Base-by-base conservation (phyloP, 2,888 invertebrate species). In the Eurois occulta region DNA sequence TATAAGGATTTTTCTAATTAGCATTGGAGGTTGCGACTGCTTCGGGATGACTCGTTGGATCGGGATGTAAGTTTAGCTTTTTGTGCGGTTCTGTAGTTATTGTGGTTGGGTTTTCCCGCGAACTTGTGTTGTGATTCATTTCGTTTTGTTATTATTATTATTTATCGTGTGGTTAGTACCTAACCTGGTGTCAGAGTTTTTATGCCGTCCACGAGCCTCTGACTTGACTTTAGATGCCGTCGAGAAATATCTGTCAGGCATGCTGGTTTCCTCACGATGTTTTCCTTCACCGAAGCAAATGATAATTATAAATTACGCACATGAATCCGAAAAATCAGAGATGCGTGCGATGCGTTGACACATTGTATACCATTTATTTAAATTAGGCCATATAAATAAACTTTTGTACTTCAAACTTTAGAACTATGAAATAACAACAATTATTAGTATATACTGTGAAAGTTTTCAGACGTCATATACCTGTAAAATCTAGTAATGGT, bases 1-100 rank as follows among this genome's bases (percentile, higher is more conserved):
- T 94, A 93, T 89, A 86, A 87, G 90, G 92, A 92, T 94, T 95
- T 95, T 95, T 95, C 88, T 95, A 94, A 95, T 95, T 95, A 94
- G 92, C 87, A 86, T 86, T 83, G 75, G 68, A 41, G 38, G 73
- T 60, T 75, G 72, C 66, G 71, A 79, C 68, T 77, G 68, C 60
- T 80, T 65, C 41, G 75, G 70, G 64, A 75, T 77, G 76, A 74
- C 78, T 84, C 66, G 71, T 74, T 79, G 65, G 52, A 77, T 80
- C 58, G 18, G 46, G 41, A 41, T 66, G 52, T 43, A 32, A 67
- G 69, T 74, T 80, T 46, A 64, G 48, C 13, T 72, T 62, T 71
- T 68, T 55, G 43, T 28, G 58, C 32, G 69, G 74, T 77, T 84
- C 80, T 72, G 66, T 78, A 70, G 11, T 58, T 64, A 41, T n/a